Evolutionary conservation across 2,797 vertebrate genomes (phyloP).

Genomic region (Tragelaphus oryx): DNA sequence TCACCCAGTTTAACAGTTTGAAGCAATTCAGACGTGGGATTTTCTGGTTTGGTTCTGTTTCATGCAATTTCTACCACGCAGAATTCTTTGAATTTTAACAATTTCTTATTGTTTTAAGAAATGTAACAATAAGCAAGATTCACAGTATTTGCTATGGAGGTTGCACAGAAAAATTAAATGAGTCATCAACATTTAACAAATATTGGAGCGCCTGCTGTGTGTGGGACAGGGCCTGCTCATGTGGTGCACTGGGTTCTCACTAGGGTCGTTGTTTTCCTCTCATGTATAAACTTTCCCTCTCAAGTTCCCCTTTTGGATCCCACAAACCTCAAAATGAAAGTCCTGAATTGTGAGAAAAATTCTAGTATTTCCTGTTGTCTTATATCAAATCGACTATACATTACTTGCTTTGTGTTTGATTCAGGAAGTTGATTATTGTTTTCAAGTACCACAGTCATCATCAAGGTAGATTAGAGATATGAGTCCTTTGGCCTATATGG

Average conservation of each 20-base stretch:
- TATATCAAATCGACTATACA: neutral
- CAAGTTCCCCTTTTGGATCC: neutral
- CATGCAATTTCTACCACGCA: neutral
- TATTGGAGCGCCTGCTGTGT: neutral
- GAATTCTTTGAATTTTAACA: neutral
- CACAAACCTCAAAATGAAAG: neutral
- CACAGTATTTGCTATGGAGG: neutral
- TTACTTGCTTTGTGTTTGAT: neutral
- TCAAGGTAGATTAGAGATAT: neutral
- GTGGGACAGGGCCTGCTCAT: neutral
- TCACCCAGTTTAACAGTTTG: neutral
- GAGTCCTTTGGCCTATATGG: neutral
- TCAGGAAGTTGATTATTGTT: neutral
- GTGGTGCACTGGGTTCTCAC: accelerated
- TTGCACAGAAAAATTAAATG: neutral
- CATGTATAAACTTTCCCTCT: neutral
- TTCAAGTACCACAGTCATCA: neutral
- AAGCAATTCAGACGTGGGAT: neutral
- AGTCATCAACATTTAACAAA: neutral
- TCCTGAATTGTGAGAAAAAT: neutral
- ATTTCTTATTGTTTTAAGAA: neutral
- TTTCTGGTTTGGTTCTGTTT: neutral
- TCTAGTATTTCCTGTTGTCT: neutral
- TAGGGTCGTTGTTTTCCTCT: neutral
- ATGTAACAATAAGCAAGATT: neutral